phyloP scores from a whole-genome alignment of 64 coral and sea anemone genomes.

The Trachythela sp. region DNA sequence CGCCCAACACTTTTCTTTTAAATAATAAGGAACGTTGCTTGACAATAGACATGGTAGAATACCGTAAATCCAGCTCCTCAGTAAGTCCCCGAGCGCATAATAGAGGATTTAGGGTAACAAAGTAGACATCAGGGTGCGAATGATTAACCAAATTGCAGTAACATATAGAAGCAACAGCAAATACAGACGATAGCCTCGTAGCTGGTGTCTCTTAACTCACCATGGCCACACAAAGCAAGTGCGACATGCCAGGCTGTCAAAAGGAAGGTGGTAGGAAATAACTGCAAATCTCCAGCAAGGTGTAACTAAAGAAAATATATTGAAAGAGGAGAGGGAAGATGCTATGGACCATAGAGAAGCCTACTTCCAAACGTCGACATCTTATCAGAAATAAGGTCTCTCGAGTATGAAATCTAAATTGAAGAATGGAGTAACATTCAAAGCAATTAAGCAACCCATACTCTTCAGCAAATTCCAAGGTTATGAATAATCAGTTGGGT shows the following conservation, averaged over 20 bases:
- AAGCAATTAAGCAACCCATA: conserved; percentile 30
- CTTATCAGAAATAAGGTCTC: conserved; percentile 29
- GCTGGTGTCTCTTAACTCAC: conserved; percentile 28
- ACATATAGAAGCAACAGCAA: neutral
- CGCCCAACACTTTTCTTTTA: no score
- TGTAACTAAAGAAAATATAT: conserved; percentile 40
- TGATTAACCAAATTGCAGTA: neutral
- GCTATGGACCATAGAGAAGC: neutral
- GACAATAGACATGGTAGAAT: no score
- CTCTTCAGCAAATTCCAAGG: conserved; percentile 59
- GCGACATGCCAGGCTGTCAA: conserved; percentile 42
- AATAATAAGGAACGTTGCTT: no score
- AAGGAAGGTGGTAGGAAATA: conserved; percentile 37
- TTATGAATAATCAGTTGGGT: neutral
- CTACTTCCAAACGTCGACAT: conserved; percentile 27
- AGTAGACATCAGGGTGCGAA: neutral
- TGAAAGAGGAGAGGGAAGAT: conserved; percentile 38
- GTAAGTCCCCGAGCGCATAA: neutral
- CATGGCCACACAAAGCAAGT: conserved; percentile 26
- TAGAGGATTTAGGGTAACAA: neutral
- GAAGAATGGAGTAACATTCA: conserved; percentile 38
- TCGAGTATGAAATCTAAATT: conserved; percentile 33
- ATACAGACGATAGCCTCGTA: neutral
- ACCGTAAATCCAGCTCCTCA: neutral
- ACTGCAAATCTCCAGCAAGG: conserved; percentile 60